These are phyloP conservation scores for Chrysemys picta DNA, from an alignment of 2,113 vertebrate species.

Conservation along the genomic window DNA sequence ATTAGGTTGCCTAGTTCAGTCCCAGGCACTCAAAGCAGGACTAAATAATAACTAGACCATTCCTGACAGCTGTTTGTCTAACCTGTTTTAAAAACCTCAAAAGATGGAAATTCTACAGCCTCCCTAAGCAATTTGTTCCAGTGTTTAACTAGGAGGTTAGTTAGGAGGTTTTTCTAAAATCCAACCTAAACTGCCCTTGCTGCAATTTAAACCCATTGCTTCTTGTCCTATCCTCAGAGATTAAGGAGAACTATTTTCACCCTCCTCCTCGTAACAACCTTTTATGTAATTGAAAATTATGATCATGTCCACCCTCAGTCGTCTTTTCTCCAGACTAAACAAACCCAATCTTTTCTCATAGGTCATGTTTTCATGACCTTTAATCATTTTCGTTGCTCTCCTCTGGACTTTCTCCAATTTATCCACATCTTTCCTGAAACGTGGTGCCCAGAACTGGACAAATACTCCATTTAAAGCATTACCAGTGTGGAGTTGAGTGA, in stretches of 20 bases:
- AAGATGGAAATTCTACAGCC: neutral
- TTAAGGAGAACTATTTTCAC: neutral
- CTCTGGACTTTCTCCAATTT: neutral
- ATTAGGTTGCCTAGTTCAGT: neutral
- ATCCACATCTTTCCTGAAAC: neutral
- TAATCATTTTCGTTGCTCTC: neutral
- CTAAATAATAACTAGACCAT: neutral
- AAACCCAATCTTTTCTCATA: neutral
- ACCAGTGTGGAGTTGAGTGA: neutral
- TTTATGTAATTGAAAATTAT: neutral
- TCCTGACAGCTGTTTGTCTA: neutral
- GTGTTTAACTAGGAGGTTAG: neutral
- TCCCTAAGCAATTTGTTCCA: neutral
- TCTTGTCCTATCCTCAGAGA: neutral
- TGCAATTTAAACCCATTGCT: neutral
- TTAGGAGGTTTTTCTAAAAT: neutral
- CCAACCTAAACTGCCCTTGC: neutral
- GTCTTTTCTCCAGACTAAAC: neutral
- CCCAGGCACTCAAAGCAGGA: neutral
- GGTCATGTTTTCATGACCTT: neutral
- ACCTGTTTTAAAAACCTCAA: neutral
- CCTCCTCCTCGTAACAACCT: neutral
- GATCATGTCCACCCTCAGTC: neutral
- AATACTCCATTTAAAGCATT: neutral
- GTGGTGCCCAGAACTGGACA: too few relatives aligned